phyloP scores from a whole-genome alignment of 2,113 vertebrate genomes.

The Martes martes region DNA sequence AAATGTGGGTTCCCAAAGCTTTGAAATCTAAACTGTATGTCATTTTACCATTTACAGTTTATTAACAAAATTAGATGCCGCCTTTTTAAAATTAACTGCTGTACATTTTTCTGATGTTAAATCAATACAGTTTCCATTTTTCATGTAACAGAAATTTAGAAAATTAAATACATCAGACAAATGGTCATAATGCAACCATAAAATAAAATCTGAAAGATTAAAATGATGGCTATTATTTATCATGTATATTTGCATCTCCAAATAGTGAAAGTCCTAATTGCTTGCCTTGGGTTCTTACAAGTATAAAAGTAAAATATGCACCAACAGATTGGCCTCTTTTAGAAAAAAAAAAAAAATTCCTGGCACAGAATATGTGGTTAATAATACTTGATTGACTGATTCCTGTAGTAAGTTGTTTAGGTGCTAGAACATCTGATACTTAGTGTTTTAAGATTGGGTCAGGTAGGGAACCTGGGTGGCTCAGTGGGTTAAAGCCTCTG shows the following conservation, averaged over 20 bases:
- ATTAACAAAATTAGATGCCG: slow-evolving; percentile 84
- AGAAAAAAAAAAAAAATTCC: not conserved
- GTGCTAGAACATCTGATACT: not conserved
- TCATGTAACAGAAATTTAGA: slow-evolving; percentile 80
- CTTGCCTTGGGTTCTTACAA: not conserved
- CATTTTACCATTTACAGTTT: slow-evolving; percentile 82
- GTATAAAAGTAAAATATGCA: slow-evolving; percentile 59
- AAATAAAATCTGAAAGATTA: slow-evolving; percentile 68
- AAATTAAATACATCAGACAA: slow-evolving; percentile 80
- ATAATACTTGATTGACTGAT: slow-evolving; percentile 47
- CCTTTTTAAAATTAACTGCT: slow-evolving; percentile 68
- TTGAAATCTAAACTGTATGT: slow-evolving; percentile 79
- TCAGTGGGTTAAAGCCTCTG: no score
- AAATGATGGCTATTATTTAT: slow-evolving; percentile 58
- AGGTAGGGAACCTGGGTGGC: no score
- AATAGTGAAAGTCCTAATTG: slow-evolving; percentile 58
- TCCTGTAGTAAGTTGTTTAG: slow-evolving; percentile 41
- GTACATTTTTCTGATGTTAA: slow-evolving; percentile 82
- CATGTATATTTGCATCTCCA: slow-evolving; percentile 55
- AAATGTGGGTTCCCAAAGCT: slow-evolving; percentile 69
- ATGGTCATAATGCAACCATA: slow-evolving; percentile 70
- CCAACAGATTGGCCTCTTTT: slow-evolving; percentile 39
- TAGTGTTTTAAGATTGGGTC: not conserved
- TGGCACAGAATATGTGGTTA: slow-evolving; percentile 9
- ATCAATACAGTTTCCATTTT: slow-evolving; percentile 83